A percentile compares a stretch with the other conserved stretches of the same genome.
phyloP scores from a whole-genome alignment of 1,140 invertebrate species.

The Zaprionus africanus region DNA sequence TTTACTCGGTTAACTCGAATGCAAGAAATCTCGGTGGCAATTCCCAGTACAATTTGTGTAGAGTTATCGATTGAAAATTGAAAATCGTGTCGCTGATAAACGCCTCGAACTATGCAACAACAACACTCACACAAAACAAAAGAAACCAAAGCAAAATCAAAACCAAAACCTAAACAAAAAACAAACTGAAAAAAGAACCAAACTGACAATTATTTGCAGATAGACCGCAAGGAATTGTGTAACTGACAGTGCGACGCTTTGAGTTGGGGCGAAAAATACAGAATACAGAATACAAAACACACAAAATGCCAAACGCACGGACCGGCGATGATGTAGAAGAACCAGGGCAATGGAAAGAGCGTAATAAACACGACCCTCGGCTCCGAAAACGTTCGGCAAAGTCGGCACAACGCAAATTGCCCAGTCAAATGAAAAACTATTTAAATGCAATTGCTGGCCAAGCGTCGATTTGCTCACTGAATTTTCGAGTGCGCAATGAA shows the following conservation, averaged over 20 bases:
- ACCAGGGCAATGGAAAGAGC: neutral
- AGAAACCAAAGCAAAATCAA: slow-evolving; percentile 4
- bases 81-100: slow-evolving; percentile 7
- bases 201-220: slow-evolving; percentile 52
- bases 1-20: neutral
- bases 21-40: neutral
- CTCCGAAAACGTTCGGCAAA: slow-evolving; percentile 4
- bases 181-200: slow-evolving; percentile 33
- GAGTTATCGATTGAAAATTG: neutral
- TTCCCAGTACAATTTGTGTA: neutral
- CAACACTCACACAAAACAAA: slow-evolving; percentile 9
- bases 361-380: slow-evolving; percentile 24
- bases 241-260: slow-evolving; percentile 45
- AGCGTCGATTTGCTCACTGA: slow-evolving; percentile 78
- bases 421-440: slow-evolving; percentile 80
- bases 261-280: slow-evolving; percentile 12
- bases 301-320: slow-evolving; percentile 32
- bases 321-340: neutral
- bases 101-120: slow-evolving; percentile 8
- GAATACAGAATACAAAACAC: slow-evolving; percentile 2
- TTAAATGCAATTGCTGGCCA: slow-evolving; percentile 80
- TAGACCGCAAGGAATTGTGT: slow-evolving; percentile 59
- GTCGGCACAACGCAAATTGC: slow-evolving; percentile 50
- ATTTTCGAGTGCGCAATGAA: slow-evolving; percentile 59
- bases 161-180: slow-evolving; percentile 2